Conservation (phyloP, 2,888 invertebrate genomes). For the Drosophila quinaria region DNA sequence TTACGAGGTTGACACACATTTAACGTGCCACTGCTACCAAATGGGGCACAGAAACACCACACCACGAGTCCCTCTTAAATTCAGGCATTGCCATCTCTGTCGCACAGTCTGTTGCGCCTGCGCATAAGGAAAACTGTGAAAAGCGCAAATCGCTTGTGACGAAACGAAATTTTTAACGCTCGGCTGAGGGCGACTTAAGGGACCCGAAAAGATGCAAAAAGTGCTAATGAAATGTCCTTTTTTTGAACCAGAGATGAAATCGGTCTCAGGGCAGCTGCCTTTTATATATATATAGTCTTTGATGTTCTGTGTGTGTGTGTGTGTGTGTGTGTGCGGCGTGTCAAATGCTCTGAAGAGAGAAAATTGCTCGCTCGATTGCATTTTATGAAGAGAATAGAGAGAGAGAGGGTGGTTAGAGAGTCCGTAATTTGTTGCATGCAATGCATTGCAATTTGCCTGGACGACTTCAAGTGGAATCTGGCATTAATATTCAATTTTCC, state of each 20-base stretch:
- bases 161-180: slow-evolving; percentile 83
- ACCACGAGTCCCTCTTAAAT: neutral
- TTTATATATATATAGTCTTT: neutral
- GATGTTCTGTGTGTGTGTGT: neutral
- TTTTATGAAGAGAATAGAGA: slow-evolving; percentile 34
- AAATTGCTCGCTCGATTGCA: slow-evolving; percentile 74
- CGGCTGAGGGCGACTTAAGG: slow-evolving; percentile 60
- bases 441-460: slow-evolving; percentile 64
- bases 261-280: slow-evolving; percentile 38
- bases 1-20: slow-evolving; percentile 83
- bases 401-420: neutral
- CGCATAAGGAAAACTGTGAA: slow-evolving; percentile 68
- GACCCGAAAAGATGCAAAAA: slow-evolving; percentile 62
- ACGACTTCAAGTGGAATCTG: slow-evolving; percentile 62
- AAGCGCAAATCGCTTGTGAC: slow-evolving; percentile 84
- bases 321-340: slow-evolving; percentile 55
- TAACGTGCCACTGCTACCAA: slow-evolving; percentile 65
- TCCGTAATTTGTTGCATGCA: slow-evolving; percentile 76
- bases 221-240: slow-evolving; percentile 82
- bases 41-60: slow-evolving; percentile 21
- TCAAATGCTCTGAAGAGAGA: slow-evolving; percentile 52
- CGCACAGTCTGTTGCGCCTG: slow-evolving; percentile 50
- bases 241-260: slow-evolving; percentile 21
- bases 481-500: slow-evolving; percentile 81
- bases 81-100: slow-evolving; percentile 3